Base-by-base conservation (phyloP, 2,797 vertebrate species). In the Anolis apletophallus region DNA sequence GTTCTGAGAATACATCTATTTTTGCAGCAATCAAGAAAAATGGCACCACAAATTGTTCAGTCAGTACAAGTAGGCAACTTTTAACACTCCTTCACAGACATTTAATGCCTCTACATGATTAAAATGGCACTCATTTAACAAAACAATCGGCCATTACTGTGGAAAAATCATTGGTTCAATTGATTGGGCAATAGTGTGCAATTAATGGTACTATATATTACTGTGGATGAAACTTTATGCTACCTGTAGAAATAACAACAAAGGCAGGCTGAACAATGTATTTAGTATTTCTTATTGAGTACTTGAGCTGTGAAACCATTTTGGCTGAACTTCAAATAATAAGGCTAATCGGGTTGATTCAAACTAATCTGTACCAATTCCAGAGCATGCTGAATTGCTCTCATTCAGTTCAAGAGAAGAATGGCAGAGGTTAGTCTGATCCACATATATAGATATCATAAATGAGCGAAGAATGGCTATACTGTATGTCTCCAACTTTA, bases 141-240 rank as follows among this genome's bases (percentile, higher is more conserved):
- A 68, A 84, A 52, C 73, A 84, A 68, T 36, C 29, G 50, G 83
- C 36, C 14, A 29, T 36, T 84, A 68, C n/a, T 29, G 54, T 32
- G 32, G 23, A 77, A 77, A 77, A 36, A 76, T 52, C 13, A 77
- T 32, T 64, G 21, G 46, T 52, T 77, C 21, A 46, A 84, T 84
- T 84, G 83, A 84, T 84, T 84, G 76, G 73, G 52, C 50, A 75
- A 77, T 19, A 61, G 21, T 34, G 34, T 36, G 34, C 54, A 36
- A 79, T 59, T 85, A 59, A 86, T 17, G 55, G 64, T 64, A 19
- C 46, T 86, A 34, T 80, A 52, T 57, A 23, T 57, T 57, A 21
- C 29, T 59, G 16, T 23, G 34, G 59, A 5, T 5, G 23, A 67
- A 77, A 16, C n/a, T 13, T 57, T 2, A 68, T 64, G 55, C 81